Base-by-base conservation (phyloP, 2,113 vertebrate genomes). In the Otocyon megalotis region DNA sequence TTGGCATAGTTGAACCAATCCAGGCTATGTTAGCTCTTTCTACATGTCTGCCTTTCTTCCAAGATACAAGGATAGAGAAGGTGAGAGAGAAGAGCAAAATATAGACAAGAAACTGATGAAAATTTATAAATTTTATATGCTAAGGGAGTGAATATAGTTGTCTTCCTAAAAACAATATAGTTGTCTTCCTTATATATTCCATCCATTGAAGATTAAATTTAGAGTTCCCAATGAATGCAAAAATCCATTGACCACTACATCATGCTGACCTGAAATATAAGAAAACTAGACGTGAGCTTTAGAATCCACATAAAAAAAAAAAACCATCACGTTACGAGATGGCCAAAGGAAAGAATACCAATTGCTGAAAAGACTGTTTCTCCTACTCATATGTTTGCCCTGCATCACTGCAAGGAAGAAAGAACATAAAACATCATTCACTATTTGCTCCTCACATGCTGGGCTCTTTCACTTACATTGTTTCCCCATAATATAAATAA, bases 161-260 rank as follows among this genome's bases (percentile, higher is more conserved):
- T 19, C 12, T 84, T 95, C 96, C 62, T 83, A 96, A 91, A 92
- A 80, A 76, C 35, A 69, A 90, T 30, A 35, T 3, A 87, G 16
- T 53, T 88, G 11, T 19, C 12, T 84, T 95, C 96, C 62, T 92
- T 69, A 69, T 62, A 76, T 53, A 69, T 86, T 74, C 56, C 32
- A 84, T 53, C n/a, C 37, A 84, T 6, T 90, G 14, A 2, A 79
- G 48, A 88, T 94, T 87, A 72, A 72, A 90, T 77, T 94, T 77
- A 79, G 37, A 90, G 28, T 48, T 83, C 15, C n/a, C 62, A 62
- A 22, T 77, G 56, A 71, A 82, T 26, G 26, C 26, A 72, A 72
- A 77, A 87, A 82, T 86, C 19, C 32, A 60, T 43, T 72, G 56
- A 89, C 60, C 89, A 67, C 20, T 69, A 50, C 1, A 67, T 15